Conservation (phyloP, 2,888 invertebrate genomes). For the Lottia gigantea region DNA sequence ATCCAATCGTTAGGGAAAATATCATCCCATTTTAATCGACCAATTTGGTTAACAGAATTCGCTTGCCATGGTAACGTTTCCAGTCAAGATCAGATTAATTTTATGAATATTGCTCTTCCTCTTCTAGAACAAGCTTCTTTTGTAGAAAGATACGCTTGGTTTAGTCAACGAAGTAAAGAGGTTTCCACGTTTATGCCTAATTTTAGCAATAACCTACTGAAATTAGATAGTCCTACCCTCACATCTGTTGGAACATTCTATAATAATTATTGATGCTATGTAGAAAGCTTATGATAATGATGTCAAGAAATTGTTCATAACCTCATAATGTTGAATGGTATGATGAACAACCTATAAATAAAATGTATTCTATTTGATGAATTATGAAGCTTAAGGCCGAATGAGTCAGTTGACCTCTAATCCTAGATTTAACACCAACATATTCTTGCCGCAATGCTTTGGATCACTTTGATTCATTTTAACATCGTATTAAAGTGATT, state of each 20-base stretch:
- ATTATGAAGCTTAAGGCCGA: no score
- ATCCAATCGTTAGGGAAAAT: slow-evolving; percentile 14
- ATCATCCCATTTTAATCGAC: slow-evolving; percentile 21
- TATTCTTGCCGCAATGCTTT: no score
- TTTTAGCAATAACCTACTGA: slow-evolving; percentile 28
- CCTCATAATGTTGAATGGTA: no score
- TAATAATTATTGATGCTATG: no score
- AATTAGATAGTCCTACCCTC: slow-evolving; percentile 19
- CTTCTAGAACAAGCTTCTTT: slow-evolving; percentile 26
- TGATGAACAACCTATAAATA: no score
- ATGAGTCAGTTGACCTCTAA: no score
- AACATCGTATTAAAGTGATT: no score
- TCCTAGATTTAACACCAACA: no score
- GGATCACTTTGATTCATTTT: no score
- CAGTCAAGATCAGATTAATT: slow-evolving; percentile 16
- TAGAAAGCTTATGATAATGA: no score
- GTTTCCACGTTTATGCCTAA: slow-evolving; percentile 11
- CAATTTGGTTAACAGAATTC: slow-evolving; percentile 30
- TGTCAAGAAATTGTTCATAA: no score
- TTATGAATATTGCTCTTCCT: slow-evolving; percentile 25
- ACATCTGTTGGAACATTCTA: slow-evolving; percentile 31
- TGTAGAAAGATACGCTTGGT: slow-evolving; percentile 31
- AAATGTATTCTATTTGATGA: no score
- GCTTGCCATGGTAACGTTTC: slow-evolving; percentile 18
- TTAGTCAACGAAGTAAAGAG: slow-evolving; percentile 17